phyloP scores from a whole-genome alignment of 1,140 invertebrate species.

The Diorhabda sublineata region DNA sequence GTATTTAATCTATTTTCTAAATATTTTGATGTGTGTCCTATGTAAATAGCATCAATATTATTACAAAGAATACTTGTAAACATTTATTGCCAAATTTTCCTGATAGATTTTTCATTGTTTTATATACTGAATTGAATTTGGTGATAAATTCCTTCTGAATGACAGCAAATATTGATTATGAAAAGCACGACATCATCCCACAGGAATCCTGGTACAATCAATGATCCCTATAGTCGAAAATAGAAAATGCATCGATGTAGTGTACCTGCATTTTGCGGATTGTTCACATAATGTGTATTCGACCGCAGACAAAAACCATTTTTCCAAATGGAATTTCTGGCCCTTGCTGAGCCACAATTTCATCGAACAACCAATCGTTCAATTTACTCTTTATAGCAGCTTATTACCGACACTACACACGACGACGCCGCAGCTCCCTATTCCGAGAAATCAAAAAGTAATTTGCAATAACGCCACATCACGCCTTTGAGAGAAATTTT shows the following conservation, averaged over 20 bases:
- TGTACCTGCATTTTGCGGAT: not conserved
- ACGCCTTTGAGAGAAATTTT: conserved; percentile 13
- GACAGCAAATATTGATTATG: too few species aligned
- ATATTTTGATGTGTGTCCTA: too few species aligned
- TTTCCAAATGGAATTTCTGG: conserved; percentile 7
- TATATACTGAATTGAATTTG: too few species aligned
- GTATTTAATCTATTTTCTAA: too few species aligned
- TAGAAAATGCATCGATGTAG: not conserved
- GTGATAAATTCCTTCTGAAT: too few species aligned
- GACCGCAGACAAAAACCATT: conserved; percentile 10
- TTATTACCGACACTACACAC: conserved; percentile 11
- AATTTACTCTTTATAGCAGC: conserved; percentile 13
- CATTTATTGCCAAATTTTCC: too few species aligned
- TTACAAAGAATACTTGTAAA: too few species aligned
- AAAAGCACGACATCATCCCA: not conserved
- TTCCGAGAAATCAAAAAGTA: conserved; percentile 13
- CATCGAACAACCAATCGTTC: conserved; percentile 12
- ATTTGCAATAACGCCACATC: conserved; percentile 17
- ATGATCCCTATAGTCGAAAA: not conserved
- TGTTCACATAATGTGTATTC: not conserved
- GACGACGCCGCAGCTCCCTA: not conserved
- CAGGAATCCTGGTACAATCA: not conserved
- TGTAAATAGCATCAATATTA: too few species aligned
- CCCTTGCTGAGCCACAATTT: conserved; percentile 2
- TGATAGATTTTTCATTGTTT: too few species aligned